Conservation (phyloP, 1,140 invertebrate genomes). For the Sitobion miscanthi region DNA sequence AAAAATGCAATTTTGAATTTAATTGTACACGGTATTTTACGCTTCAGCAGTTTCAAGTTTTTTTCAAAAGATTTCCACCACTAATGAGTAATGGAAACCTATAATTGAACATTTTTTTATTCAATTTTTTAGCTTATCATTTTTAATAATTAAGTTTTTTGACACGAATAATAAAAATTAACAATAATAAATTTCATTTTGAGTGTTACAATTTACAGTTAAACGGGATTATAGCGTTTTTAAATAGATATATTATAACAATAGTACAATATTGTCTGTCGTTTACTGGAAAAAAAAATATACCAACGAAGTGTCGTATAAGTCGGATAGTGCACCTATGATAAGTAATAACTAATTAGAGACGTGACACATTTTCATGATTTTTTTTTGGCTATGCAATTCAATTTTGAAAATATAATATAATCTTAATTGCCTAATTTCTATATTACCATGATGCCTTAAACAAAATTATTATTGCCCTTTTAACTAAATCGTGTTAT, state of each 20-base stretch:
- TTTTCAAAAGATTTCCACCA: background rate
- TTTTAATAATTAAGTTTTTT: background rate
- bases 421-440: background rate
- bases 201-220: background rate
- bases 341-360: background rate
- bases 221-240: background rate
- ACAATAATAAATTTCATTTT: background rate
- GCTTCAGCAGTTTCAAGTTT: background rate
- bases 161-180: background rate
- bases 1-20: constrained; percentile 35
- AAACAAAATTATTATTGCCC: background rate
- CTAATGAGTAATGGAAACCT: background rate
- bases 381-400: background rate
- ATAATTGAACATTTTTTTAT: constrained; percentile 10
- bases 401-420: background rate
- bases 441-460: too few relatives aligned
- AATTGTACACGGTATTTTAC: constrained; percentile 23
- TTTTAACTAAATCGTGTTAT: too few relatives aligned
- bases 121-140: background rate
- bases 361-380: background rate
- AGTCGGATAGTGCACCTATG: background rate
- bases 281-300: background rate
- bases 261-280: background rate
- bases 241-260: background rate
- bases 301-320: background rate